Conservation (phyloP, 1,140 invertebrate genomes). For the Ceratosolen solmsi region DNA sequence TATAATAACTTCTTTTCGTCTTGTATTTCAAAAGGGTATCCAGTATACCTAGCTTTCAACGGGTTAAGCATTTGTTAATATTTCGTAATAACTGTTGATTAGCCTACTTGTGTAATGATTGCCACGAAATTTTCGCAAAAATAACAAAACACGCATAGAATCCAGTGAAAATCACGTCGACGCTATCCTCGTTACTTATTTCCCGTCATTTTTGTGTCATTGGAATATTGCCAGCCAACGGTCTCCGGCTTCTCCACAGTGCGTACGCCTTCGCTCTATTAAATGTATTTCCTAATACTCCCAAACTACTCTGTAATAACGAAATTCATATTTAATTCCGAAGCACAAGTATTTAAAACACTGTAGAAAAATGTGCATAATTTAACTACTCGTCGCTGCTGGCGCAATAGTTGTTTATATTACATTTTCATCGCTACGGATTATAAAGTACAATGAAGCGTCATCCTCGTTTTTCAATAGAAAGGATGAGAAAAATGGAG, state of each 20-base stretch:
- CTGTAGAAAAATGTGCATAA: background rate
- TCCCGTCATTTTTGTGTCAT: slow-evolving; percentile 47
- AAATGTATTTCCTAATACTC: slow-evolving; percentile 32
- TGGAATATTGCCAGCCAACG: slow-evolving; percentile 44
- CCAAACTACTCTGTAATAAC: slow-evolving; percentile 18
- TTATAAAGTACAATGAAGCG: too few relatives aligned
- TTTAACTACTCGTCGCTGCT: background rate
- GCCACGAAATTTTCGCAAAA: slow-evolving; percentile 14
- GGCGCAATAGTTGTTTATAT: too few relatives aligned
- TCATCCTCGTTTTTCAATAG: too few relatives aligned
- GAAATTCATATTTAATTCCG: slow-evolving; percentile 34
- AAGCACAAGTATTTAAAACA: background rate
- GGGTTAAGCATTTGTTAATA: background rate
- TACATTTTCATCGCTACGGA: too few relatives aligned
- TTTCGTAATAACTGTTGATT: background rate
- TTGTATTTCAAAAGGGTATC: background rate
- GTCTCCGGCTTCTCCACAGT: background rate
- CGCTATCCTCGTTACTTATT: slow-evolving; percentile 40
- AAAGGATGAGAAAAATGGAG: too few relatives aligned
- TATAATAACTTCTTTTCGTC: too few relatives aligned
- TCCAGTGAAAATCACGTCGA: background rate
- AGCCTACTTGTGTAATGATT: slow-evolving; percentile 8
- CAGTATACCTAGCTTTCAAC: too few relatives aligned
- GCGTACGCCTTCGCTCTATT: background rate
- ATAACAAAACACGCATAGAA: slow-evolving; percentile 15